A percentile compares a stretch with the other conserved stretches of the same genome.
Conservation (phyloP, 1,140 invertebrate genomes). For the Aphis gossypii region DNA sequence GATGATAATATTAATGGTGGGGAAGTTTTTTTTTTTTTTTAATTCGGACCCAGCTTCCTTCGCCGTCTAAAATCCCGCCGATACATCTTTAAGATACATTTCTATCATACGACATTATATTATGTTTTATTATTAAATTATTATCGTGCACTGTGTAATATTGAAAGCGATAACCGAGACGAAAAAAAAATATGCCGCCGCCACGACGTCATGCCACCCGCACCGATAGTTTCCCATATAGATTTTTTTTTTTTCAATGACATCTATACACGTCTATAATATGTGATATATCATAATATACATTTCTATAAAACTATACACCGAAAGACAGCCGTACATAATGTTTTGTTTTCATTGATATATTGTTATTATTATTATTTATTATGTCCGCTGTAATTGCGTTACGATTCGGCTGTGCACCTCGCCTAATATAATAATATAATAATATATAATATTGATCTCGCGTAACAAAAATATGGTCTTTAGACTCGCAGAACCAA, state of each 20-base stretch:
- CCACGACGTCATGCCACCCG: not conserved
- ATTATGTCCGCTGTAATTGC: not conserved
- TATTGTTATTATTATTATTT: not conserved
- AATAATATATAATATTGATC: not conserved
- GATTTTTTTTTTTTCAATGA: not conserved
- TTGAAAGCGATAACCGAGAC: not conserved
- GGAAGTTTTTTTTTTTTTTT: not conserved
- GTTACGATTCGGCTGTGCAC: not conserved
- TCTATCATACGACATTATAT: not conserved
- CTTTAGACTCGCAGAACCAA: not conserved
- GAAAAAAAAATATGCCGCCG: not conserved
- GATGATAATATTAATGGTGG: not conserved
- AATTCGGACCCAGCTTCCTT: not conserved
- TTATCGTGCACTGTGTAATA: not conserved
- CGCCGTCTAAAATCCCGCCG: not conserved
- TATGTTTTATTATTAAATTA: not conserved
- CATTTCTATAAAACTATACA: conserved; percentile 1
- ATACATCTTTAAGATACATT: not conserved
- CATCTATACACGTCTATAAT: not conserved
- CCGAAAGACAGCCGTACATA: not conserved
- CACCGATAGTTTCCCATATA: not conserved
- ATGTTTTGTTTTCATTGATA: not conserved
- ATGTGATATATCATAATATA: not conserved
- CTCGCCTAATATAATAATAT: not conserved
- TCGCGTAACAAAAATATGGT: not conserved